Percentiles rank a stretch among this genome's conserved stretches.
phyloP scores from a whole-genome alignment of 1,140 invertebrate genomes.

The Galendromus occidentalis region DNA sequence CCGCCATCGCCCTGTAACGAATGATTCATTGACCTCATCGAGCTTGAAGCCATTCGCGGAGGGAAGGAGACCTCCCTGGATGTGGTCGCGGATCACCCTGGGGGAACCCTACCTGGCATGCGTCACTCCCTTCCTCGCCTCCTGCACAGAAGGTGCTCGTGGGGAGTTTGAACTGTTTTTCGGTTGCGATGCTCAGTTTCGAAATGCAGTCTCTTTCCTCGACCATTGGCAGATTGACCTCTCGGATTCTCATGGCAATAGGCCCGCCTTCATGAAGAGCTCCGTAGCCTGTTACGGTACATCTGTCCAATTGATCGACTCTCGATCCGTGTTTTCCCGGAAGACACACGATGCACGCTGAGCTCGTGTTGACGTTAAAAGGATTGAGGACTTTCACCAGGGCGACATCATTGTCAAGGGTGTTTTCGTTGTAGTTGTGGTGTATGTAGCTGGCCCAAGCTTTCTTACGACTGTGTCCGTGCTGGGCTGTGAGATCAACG shows the following conservation, averaged over 20 bases:
- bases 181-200: slow-evolving; percentile 77
- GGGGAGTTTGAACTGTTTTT: slow-evolving; percentile 76
- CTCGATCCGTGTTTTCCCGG: slow-evolving; percentile 63
- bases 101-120: slow-evolving; percentile 66
- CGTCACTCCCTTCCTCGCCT: slow-evolving; percentile 73
- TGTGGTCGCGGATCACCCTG: too few species aligned
- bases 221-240: slow-evolving; percentile 72
- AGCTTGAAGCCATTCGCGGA: background rate
- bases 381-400: slow-evolving; percentile 41
- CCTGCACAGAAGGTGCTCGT: slow-evolving; percentile 81
- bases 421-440: slow-evolving; percentile 87
- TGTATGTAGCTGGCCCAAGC: slow-evolving; percentile 85
- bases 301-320: slow-evolving; percentile 34
- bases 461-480: slow-evolving; percentile 34
- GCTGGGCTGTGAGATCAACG: slow-evolving; percentile 57
- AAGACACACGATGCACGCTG: slow-evolving; percentile 52
- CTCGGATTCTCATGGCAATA: slow-evolving; percentile 16
- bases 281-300: slow-evolving; percentile 77
- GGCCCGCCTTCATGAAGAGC: slow-evolving; percentile 72
- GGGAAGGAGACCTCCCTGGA: background rate
- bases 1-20: slow-evolving; percentile 60
- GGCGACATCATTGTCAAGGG: slow-evolving; percentile 85
- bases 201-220: slow-evolving; percentile 72
- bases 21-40: background rate
- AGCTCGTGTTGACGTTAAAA: background rate